Evolutionary conservation across 2,797 vertebrate genomes (phyloP).

Genomic region (Phoebastria nigripes): DNA sequence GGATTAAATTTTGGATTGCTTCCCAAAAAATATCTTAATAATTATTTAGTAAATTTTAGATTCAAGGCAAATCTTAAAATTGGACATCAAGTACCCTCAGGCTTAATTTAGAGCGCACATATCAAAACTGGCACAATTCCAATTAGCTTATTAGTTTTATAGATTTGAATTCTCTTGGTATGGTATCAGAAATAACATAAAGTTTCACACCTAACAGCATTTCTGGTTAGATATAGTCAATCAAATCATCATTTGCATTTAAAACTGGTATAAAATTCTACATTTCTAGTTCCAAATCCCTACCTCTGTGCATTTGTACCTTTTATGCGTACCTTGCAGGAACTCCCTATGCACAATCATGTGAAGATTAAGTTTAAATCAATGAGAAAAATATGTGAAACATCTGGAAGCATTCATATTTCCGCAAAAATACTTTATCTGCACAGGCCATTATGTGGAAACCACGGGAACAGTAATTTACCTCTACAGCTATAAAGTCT

Average conservation of each 20-base stretch:
- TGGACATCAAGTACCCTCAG: neutral
- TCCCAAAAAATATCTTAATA: neutral
- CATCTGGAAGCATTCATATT: neutral
- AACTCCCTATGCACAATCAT: neutral
- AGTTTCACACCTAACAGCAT: slow-evolving; percentile 15
- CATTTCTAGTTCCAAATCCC: neutral
- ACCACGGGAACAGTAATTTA: neutral
- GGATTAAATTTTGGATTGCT: neutral
- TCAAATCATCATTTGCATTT: neutral
- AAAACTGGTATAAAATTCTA: neutral
- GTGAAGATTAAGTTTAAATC: slow-evolving; percentile 2
- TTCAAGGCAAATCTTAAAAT: neutral
- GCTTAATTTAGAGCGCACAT: neutral
- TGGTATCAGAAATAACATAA: neutral
- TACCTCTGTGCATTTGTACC: neutral
- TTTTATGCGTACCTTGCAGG: neutral
- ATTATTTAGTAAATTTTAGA: neutral
- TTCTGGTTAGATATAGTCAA: neutral
- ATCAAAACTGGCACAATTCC: neutral
- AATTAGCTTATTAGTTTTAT: neutral
- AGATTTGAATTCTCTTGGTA: neutral
- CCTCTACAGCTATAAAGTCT: neutral
- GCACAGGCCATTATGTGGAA: neutral
- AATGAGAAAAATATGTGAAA: neutral
- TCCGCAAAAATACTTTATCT: neutral